Conservation (phyloP, 2,797 vertebrate genomes). For the Eulemur rubriventer region DNA sequence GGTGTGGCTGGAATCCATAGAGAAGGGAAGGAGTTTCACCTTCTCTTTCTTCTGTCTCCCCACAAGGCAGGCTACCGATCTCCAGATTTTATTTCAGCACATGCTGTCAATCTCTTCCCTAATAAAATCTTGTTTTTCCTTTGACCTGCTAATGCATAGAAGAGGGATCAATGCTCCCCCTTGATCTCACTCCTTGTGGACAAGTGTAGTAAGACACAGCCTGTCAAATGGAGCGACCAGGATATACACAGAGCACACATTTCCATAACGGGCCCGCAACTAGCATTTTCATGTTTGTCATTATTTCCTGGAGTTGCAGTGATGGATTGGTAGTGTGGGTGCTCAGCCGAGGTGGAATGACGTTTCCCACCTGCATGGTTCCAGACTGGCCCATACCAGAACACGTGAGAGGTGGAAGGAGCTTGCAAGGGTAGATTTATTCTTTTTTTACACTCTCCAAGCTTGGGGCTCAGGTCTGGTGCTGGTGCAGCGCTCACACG, state of each 20-base stretch:
- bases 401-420: not conserved
- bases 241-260: not conserved
- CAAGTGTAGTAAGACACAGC: not conserved
- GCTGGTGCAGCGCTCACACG: not conserved
- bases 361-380: not conserved
- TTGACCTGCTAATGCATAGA: not conserved
- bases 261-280: not conserved
- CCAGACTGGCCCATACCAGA: not conserved
- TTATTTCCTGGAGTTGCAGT: not conserved
- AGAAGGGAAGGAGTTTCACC: not conserved
- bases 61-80: not conserved
- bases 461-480: not conserved
- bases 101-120: not conserved
- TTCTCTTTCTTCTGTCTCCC: conserved; percentile 35
- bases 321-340: not conserved
- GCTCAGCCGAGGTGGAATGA: not conserved
- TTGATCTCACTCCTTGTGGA: not conserved
- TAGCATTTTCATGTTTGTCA: not conserved
- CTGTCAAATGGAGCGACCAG: not conserved
- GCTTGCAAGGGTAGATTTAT: not conserved
- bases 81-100: not conserved
- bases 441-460: rapidly evolving
- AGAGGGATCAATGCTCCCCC: not conserved
- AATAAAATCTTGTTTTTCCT: not conserved
- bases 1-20: not conserved